Evolutionary conservation across 2,113 vertebrate genomes (phyloP), one percentile per base, ranked within the genome.

Genomic region (Oreochromis tanganicae): DNA sequence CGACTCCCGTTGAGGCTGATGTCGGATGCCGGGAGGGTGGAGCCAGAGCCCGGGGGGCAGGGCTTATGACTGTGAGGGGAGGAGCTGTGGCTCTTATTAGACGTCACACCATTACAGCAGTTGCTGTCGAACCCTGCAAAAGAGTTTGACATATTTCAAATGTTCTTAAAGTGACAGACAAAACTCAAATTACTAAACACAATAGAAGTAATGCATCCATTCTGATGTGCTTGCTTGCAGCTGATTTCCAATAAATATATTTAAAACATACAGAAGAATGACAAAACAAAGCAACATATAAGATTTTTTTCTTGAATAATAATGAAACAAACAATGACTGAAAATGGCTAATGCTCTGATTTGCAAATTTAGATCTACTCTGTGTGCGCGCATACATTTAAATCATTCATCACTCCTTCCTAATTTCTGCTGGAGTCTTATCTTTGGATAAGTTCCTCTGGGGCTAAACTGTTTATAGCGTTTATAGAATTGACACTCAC

Each of bases 91-190:
- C 90, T 96, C 97, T 99, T 99, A 92, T 96, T 98, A 80, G 98
- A 97, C 88, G 97, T 97, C 95, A 99, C 96, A 84, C 99, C 99
- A 63, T 99, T 99, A 97, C 98, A 99, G 97, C 98, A 99, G 97
- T 97, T 97, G 95, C 95, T 98, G 96, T 99, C 99, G 87, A 98
- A 97, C 93, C 98, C 97, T 97, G 7, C 3, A 46, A 50, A 10
- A 46, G 7, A 59, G 8, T 5, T 14, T 57, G 29, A 66, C 56
- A 1, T 7, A 16, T 32, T 38, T 59, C 3, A 29, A 63, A 79
- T 43, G 82, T 55, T 48, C 38, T 34, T 19, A 32, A 82, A 63
- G 27, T 17, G 9, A 27, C 5, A 19, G 21, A 29, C 14, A 50
- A 29, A 48, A 29, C 71, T 50, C 16, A 27, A 29, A 7, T 66